Evolutionary conservation across 2,113 vertebrate species (phyloP), one percentile per base, ranked within the genome.

Genomic region (Hystrix cristata): DNA sequence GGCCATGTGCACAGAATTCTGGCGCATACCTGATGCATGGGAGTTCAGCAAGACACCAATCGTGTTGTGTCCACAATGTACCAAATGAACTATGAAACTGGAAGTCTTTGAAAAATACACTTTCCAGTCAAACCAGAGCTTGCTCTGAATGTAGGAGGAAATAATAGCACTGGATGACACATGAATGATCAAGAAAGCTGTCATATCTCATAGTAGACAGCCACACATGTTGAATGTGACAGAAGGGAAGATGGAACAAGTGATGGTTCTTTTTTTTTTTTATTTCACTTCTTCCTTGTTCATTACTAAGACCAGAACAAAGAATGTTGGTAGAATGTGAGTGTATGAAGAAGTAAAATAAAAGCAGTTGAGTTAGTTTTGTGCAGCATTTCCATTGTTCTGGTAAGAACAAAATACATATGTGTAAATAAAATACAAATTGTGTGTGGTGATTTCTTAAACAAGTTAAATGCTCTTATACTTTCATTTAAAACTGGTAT

Each of bases 391-490:
- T 81, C 19, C 10, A 81, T 46, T 62, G 13, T 90, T 89, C 43
- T 90, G 71, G 13, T 55, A 82, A 93, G 71, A 93, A 84, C 3
- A 23, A 94, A 96, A 57, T 67, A 55, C 19, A 78, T 76, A 23
- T 51, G 14, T 53, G 62, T 2, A 48, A 90, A 18, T 87, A 81
- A 90, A 65, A 87, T 88, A 78, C 6, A 90, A 85, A 92, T 31
- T 65, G 18, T 86, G 18, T 65, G 48, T 87, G n/a, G 55, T 85
- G 60, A 94, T 87, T 72, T 5, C 6, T 62, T 59, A 65, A 15
- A 95, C 18, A 93, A 82, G 27, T 95, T 72, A 81, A 96, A 89
- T 48, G 16, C 13, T 62, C 59, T 91, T 85, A 59, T n/a, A 57
- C 21, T 96, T 96, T 29, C 3, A 87, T 55, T 93, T 88, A 86